Base-by-base conservation (phyloP, 2,113 vertebrate species). In the Lagenorhynchus albirostris region DNA sequence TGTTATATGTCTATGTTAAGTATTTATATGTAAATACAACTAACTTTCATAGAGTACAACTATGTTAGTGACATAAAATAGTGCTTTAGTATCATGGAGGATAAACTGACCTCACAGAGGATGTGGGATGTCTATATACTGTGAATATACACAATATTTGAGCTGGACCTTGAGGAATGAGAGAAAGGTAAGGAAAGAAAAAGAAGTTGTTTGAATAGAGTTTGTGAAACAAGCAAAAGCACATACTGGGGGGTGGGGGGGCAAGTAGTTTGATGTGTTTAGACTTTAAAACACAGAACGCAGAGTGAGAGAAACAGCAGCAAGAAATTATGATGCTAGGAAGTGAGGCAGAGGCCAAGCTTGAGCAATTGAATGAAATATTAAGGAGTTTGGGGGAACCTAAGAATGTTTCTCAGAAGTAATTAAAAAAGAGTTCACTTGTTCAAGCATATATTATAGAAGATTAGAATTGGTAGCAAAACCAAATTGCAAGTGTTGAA, bases 221-320 rank as follows among this genome's bases (percentile, higher is more conserved):
- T 18, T 53, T 85, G 20, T 23, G 15, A 85, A 89, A 53, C 31
- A 60, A 50, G 12, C 68, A 73, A 63, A 62, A n/a, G 38, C 6
- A n/a, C 8, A 36, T 6, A 8, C 2, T 44, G n/a, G 21, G 8
- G 12, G 47, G 2, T 10, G 1, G 12, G 21, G 4, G 11, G 18
- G 50, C 33, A 29, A 55, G 21, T 8, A 53, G 10, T n/a, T 44
- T 55, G 25, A 20, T 53, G 33, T 33, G 29, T 80, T 89, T 44
- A 71, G 11, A 65, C 8, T 87, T 88, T 41, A 65, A n/a, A 77
- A 93, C 11, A 79, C 15, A 77, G 26, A 50, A 15, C 4, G 3
- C 2, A 50, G 12, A 18, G 3, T 44, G 23, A 70, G 14, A 18
- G 31, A 2, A 85, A 1, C 6, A 11, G 11, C 17, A 70, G 9